These are phyloP conservation scores for Protomyctophum bolini DNA, from an alignment of 2,113 vertebrate species.

Conservation along the genomic window DNA sequence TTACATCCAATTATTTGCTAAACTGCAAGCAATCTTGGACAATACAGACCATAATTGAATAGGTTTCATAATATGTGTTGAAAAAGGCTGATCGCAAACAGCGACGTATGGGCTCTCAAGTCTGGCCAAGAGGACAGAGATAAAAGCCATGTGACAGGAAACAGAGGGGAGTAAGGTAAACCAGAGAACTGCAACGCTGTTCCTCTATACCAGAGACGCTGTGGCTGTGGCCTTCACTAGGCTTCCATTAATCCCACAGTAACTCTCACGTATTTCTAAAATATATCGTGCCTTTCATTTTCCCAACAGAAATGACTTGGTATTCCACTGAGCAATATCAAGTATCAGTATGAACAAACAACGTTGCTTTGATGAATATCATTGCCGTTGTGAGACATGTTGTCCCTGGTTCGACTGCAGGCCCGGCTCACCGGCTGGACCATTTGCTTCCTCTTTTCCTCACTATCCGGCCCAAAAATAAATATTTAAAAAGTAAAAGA, in stretches of 20 bases:
- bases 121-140: conserved; percentile 56
- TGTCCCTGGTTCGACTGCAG: too few relatives aligned
- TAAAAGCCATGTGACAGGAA: conserved; percentile 59
- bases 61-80: conserved; percentile 45
- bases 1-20: conserved; percentile 63
- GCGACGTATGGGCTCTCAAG: conserved; percentile 51
- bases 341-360: too few relatives aligned
- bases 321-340: too few relatives aligned
- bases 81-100: conserved; percentile 55
- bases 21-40: conserved; percentile 64
- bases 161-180: conserved; percentile 53
- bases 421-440: too few relatives aligned
- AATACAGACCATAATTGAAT: conserved; percentile 51
- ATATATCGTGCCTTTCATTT: too few relatives aligned
- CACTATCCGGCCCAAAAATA: too few relatives aligned
- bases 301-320: too few relatives aligned
- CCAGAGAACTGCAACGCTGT: conserved; percentile 42
- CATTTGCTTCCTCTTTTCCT: too few relatives aligned
- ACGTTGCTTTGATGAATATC: too few relatives aligned
- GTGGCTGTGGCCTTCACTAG: neutral
- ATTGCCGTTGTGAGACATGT: too few relatives aligned
- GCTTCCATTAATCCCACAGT: conserved; percentile 29
- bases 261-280: conserved; percentile 2
- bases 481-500: too few relatives aligned
- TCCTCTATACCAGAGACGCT: conserved; percentile 15